phyloP scores from a whole-genome alignment of 2,888 invertebrate genomes.

The Agrotis puta region DNA sequence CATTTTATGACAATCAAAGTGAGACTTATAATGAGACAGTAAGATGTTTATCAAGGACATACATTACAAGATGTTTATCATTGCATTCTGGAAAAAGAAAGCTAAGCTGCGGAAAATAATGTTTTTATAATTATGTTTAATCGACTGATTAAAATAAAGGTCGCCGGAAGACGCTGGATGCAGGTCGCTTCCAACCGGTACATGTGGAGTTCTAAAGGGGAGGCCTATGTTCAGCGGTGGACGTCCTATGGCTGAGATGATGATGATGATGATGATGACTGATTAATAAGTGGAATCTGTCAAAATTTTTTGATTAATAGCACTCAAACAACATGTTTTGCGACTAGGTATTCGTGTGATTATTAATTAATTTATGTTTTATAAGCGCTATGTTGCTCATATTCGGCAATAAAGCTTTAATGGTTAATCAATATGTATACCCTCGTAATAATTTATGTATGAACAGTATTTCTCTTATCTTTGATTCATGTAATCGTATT shows the following conservation, averaged over 20 bases:
- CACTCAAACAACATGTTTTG: constrained; percentile 1
- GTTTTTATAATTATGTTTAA: neutral
- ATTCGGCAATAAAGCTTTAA: constrained; percentile 36
- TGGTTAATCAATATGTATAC: constrained; percentile 20
- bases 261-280: no score
- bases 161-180: no score
- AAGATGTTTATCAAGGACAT: no score
- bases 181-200: no score
- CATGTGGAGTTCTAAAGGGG: no score
- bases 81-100: neutral
- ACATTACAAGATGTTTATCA: no score
- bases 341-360: constrained; percentile 1
- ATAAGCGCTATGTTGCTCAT: constrained; percentile 35
- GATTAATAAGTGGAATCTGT: neutral
- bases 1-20: constrained; percentile 3
- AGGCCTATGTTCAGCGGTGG: no score
- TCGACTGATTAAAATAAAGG: constrained; percentile 5
- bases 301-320: constrained; percentile 2
- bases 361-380: constrained; percentile 25
- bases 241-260: no score
- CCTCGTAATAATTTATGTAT: constrained; percentile 17
- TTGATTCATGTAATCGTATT: neutral
- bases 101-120: neutral
- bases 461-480: neutral
- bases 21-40: neutral